Evolutionary conservation across 2,888 invertebrate genomes (phyloP), one percentile per base, ranked within the genome.

Genomic region (Epicampocera succincta): DNA sequence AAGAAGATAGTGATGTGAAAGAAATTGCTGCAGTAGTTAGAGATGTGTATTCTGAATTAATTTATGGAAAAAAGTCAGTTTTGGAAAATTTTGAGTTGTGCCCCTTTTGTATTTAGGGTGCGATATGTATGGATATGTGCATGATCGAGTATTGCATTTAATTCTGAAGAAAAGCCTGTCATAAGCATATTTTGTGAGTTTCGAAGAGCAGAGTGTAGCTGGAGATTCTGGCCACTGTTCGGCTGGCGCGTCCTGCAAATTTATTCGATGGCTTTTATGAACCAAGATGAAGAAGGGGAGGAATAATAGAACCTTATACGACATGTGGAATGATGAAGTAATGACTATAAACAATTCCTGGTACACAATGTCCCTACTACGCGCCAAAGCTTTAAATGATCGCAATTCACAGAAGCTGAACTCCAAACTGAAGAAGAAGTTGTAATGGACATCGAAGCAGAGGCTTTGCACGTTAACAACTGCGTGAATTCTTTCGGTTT

Each of bases 401-500:
- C 44, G 33, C 66, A 61, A 50, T 61, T 74, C 19, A 74, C 46
- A 46, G 52, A 61, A 52, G 12, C 12, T 33, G 25, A 19, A 11
- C 15, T 29, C 15, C 9, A 52, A 52, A 44, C 29, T 33, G 25
- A 21, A 33, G 21, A 48, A 48, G 50, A 65, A 29, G 42, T 42
- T 58, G 63, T 19, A 44, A 11, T 71, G 50, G 13, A 25, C 25
- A 25, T 2, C 25, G 5, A 25, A 25, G 25, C 2, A 25, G 25
- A 52, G 50, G 29, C 58, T 58, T 65, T 69, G 52, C 40, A 46
- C 46, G 19, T 65, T 44, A 77, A 77, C 77, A 74, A 77, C 73
- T 81, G 77, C 77, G 81, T 81, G 81, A 81, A 81, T 81, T 77
- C 77, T 77, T 81, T 69, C 77, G 50, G 81, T 77, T 80, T 72